Conservation (phyloP, 2,888 invertebrate genomes). For the Frankliniella intonsa region DNA sequence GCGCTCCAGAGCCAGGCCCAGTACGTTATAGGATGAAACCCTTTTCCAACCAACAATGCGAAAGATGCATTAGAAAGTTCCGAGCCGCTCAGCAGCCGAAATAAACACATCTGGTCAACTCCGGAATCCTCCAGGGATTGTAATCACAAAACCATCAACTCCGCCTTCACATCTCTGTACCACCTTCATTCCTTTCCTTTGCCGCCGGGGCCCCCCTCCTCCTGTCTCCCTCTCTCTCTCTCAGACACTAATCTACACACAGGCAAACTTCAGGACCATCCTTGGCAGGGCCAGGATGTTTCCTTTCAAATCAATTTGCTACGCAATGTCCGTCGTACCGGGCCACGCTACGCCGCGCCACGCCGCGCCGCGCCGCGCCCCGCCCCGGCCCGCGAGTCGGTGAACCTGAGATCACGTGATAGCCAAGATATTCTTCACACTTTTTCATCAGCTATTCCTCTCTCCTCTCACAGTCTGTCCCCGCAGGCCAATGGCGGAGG, state of each 20-base stretch:
- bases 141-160: too few species aligned
- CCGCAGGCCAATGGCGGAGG: too few species aligned
- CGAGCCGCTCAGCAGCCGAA: too few species aligned
- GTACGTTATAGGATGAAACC: too few species aligned
- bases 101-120: too few species aligned
- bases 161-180: too few species aligned
- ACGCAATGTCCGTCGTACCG: background rate
- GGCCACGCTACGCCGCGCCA: background rate
- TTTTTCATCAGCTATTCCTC: background rate
- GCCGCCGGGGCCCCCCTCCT: background rate
- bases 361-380: background rate
- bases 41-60: too few species aligned
- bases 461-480: too few species aligned
- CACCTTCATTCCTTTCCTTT: too few species aligned
- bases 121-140: too few species aligned
- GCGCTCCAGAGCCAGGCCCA: too few species aligned
- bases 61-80: too few species aligned
- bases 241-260: background rate
- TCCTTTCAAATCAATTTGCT: slow-evolving; percentile 7
- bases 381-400: background rate
- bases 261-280: background rate
- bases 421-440: background rate
- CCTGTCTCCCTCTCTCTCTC: background rate
- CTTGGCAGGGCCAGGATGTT: slow-evolving; percentile 2
- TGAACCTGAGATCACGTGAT: background rate